Base-by-base conservation (phyloP, 2,888 invertebrate species). In the Drosophila crucigera region DNA sequence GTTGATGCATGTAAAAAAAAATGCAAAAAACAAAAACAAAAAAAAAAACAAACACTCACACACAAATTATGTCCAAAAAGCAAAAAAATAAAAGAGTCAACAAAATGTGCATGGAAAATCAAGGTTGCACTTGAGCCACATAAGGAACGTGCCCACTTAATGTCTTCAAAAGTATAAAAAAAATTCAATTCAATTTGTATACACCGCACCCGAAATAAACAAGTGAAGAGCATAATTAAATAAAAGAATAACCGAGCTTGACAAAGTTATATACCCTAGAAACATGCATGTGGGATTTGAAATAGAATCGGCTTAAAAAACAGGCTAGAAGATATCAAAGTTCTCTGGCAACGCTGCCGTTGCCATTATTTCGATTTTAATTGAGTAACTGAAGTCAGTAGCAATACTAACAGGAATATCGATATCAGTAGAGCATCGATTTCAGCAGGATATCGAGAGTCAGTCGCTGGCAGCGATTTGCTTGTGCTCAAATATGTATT, bases 1-100 rank as follows among this genome's bases (percentile, higher is more conserved):
- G 91, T 78, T 80, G 89, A 89, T 86, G 87, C 87, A 85, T 86
- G 89, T 74, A 78, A 85, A 89, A 90, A 84, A 84, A 69, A 74
- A 74, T 68, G 69, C 71, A 66, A 70, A 72, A 73, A 61, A 65
- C 2, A 69, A 74, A 0, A 11, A 30, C 30, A 4, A 33, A 11
- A 33, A 7, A 25, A 22, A 22, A 7, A 22, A 16, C 25, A 47
- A 25, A 9, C 22, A 47, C 37, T 19, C 39, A 41, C 47, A 25
- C 25, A 47, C 47, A 47, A 47, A 47, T 47, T 61, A 68, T 81
- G 78, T 81, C 60, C 68, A 70, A 75, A 81, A 72, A 63, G 71
- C 72, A 14, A 33, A 37, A 58, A 59, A 66, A 64, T 73, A 73
- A 84, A 74, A 84, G 69, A 73, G 59, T 65, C 75, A 61, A 79